Conservation (phyloP, 2,888 invertebrate genomes). For the Nomada flava region DNA sequence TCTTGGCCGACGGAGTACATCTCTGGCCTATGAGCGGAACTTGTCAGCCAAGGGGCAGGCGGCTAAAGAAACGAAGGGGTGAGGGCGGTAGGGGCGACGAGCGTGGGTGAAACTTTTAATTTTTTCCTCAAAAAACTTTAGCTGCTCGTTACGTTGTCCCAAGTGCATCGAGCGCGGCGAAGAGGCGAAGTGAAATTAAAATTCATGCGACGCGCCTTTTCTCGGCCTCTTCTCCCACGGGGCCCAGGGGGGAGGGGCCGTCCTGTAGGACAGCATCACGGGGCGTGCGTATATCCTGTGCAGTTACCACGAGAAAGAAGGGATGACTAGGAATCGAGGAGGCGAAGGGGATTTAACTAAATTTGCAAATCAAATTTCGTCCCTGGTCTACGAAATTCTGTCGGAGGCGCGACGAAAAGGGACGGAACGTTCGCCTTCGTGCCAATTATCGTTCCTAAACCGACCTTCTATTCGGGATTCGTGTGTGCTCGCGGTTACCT, state of each 20-base stretch:
- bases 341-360: slow-evolving; percentile 75
- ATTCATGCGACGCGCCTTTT: slow-evolving; percentile 81
- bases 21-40: slow-evolving; percentile 55
- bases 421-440: slow-evolving; percentile 73
- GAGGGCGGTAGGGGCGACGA: slow-evolving; percentile 31
- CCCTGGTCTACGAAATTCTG: slow-evolving; percentile 75
- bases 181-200: slow-evolving; percentile 79
- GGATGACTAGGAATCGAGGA: slow-evolving; percentile 60
- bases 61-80: slow-evolving; percentile 32
- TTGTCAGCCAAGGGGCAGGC: slow-evolving; percentile 58
- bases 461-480: slow-evolving; percentile 64
- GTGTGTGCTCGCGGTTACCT: slow-evolving; percentile 48
- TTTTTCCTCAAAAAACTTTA: slow-evolving; percentile 81
- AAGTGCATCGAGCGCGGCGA: slow-evolving; percentile 68
- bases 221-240: slow-evolving; percentile 78
- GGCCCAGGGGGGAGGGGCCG: slow-evolving; percentile 61
- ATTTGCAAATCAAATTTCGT: slow-evolving; percentile 82
- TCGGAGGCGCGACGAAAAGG: slow-evolving; percentile 56
- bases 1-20: slow-evolving; percentile 55
- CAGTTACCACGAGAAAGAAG: slow-evolving; percentile 57
- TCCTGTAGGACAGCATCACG: slow-evolving; percentile 72
- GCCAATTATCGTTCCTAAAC: slow-evolving; percentile 79
- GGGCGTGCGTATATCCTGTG: slow-evolving; percentile 63
- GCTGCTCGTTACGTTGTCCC: slow-evolving; percentile 78
- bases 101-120: slow-evolving; percentile 77